phyloP scores from a whole-genome alignment of 2,113 vertebrate species.

The Bos taurus region DNA sequence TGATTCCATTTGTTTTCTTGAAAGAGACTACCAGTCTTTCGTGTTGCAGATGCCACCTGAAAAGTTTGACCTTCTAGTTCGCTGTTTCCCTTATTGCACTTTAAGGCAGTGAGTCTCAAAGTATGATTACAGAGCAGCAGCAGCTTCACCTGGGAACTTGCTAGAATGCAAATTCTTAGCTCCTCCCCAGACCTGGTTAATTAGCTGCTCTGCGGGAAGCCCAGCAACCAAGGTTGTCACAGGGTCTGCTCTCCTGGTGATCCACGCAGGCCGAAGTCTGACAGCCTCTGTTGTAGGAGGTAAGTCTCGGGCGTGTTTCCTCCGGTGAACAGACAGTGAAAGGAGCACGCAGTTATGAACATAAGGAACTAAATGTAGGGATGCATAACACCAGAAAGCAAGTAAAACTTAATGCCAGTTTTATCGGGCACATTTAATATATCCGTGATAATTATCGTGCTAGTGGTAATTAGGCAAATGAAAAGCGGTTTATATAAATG shows the following conservation, averaged over 20 bases:
- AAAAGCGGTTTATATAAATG: neutral
- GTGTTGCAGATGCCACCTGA: neutral
- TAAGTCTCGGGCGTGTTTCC: neutral
- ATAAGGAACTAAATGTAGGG: neutral
- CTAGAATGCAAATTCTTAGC: neutral
- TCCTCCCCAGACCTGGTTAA: neutral
- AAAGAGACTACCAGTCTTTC: neutral
- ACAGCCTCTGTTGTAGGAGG: neutral
- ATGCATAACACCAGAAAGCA: neutral
- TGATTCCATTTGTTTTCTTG: neutral
- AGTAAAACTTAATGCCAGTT: neutral
- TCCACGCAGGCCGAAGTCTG: no score
- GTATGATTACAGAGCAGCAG: neutral
- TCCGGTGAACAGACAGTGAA: neutral
- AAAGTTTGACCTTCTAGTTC: neutral
- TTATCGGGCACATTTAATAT: neutral
- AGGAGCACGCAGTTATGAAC: neutral
- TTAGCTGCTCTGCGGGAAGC: neutral
- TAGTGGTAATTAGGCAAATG: slow-evolving; percentile 14
- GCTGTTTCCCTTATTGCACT: neutral
- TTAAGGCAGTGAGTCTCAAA: neutral
- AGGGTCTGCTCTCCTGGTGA: neutral
- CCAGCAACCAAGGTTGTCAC: neutral
- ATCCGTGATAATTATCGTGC: neutral
- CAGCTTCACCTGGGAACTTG: neutral